Conservation (phyloP, 2,888 invertebrate species). For the Sisyra terminalis region DNA sequence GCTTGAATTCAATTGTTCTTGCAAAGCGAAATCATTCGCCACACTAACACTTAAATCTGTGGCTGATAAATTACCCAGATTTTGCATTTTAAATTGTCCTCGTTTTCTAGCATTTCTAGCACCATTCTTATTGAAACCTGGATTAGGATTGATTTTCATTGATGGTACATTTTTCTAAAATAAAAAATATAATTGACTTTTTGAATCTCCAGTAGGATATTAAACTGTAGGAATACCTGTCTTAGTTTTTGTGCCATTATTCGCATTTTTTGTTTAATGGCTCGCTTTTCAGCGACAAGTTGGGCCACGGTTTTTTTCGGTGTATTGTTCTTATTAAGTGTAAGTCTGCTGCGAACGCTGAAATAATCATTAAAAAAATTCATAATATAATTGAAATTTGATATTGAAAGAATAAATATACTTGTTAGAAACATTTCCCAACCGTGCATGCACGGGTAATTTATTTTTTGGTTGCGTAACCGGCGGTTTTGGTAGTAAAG, state of each 20-base stretch:
- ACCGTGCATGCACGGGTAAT: slow-evolving; percentile 7
- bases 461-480: not conserved
- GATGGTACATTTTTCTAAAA: no score
- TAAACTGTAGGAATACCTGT: no score
- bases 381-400: not conserved
- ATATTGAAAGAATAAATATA: not conserved
- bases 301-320: no score
- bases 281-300: not conserved
- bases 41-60: slow-evolving; percentile 7
- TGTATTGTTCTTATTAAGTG: no score
- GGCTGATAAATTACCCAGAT: not conserved
- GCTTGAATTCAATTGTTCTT: not conserved
- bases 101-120: not conserved
- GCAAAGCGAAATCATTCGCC: slow-evolving; percentile 4
- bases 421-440: slow-evolving; percentile 1
- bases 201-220: no score
- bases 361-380: not conserved
- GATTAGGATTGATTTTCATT: not conserved
- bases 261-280: no score
- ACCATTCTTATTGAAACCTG: not conserved
- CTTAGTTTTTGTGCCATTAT: not conserved
- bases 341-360: no score
- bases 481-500: not conserved
- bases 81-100: not conserved
- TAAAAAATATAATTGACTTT: no score